Conservation (phyloP, 2,113 vertebrate genomes). For the Solea senegalensis region DNA sequence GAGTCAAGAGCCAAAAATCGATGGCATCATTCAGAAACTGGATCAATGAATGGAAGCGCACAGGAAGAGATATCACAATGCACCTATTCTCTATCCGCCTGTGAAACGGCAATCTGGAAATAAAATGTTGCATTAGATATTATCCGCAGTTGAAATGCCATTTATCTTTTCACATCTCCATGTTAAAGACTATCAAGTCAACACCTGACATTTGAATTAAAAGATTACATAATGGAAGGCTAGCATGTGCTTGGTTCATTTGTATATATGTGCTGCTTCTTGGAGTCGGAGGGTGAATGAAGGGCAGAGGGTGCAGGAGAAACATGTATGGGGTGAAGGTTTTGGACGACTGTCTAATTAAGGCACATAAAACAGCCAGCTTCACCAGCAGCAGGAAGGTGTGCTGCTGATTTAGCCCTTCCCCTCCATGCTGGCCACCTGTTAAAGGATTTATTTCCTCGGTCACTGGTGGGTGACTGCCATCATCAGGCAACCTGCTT, state of each 20-base stretch:
- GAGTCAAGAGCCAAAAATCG: conserved; percentile 63
- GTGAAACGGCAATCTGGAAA: conserved; percentile 12
- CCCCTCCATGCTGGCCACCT: conserved; percentile 72
- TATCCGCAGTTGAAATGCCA: not conserved
- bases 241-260: conserved; percentile 12
- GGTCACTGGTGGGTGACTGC: conserved; percentile 64
- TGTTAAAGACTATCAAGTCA: conserved; percentile 10
- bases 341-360: conserved; percentile 70
- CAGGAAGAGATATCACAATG: conserved; percentile 29
- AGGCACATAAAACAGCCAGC: conserved; percentile 72
- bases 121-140: conserved; percentile 1
- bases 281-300: conserved; percentile 62
- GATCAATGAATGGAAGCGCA: conserved; percentile 53
- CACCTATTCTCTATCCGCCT: not conserved
- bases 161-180: not conserved
- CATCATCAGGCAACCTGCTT: conserved; percentile 63
- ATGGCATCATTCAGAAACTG: conserved; percentile 60
- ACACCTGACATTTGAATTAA: conserved; percentile 12
- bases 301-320: conserved; percentile 55
- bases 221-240: conserved; percentile 15
- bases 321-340: conserved; percentile 26
- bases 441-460: conserved; percentile 76
- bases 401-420: conserved; percentile 70
- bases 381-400: conserved; percentile 68
- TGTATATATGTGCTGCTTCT: conserved; percentile 29